A percentile compares a stretch with the other conserved stretches of the same genome.
Conservation (phyloP, 2,113 vertebrate species). For the Siniperca chuatsi region DNA sequence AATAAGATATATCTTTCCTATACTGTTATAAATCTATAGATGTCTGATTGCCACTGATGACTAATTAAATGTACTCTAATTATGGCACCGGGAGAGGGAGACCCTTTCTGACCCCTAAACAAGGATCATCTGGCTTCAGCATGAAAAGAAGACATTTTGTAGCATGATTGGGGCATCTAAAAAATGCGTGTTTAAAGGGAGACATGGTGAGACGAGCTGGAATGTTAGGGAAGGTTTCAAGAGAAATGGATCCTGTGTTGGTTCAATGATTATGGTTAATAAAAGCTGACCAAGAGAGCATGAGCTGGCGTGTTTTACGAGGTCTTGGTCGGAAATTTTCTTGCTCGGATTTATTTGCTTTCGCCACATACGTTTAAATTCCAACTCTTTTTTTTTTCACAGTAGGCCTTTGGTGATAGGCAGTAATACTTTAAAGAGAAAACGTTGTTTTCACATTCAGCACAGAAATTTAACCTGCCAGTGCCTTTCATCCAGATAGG, state of each 20-base stretch:
- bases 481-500: slow-evolving; percentile 5
- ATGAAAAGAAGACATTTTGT: slow-evolving; percentile 21
- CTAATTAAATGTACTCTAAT: slow-evolving; percentile 61
- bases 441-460: neutral
- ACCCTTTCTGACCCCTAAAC: slow-evolving; percentile 15
- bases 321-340: slow-evolving; percentile 40
- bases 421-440: neutral
- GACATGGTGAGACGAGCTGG: slow-evolving; percentile 27
- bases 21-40: slow-evolving; percentile 20
- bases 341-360: slow-evolving; percentile 38
- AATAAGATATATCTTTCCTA: slow-evolving; percentile 21
- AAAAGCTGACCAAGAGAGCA: slow-evolving; percentile 57
- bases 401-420: neutral
- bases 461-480: neutral
- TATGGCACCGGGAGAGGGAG: slow-evolving; percentile 2
- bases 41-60: slow-evolving; percentile 61
- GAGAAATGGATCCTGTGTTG: slow-evolving; percentile 63
- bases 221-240: slow-evolving; percentile 54
- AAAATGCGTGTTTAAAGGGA: slow-evolving; percentile 44
- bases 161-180: slow-evolving; percentile 20
- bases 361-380: slow-evolving; percentile 13
- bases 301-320: slow-evolving; percentile 51
- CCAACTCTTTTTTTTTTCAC: slow-evolving; percentile 12
- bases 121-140: slow-evolving; percentile 38
- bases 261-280: slow-evolving; percentile 74